Conservation (phyloP, 2,113 vertebrate species). For the Lampris megalopsis region DNA sequence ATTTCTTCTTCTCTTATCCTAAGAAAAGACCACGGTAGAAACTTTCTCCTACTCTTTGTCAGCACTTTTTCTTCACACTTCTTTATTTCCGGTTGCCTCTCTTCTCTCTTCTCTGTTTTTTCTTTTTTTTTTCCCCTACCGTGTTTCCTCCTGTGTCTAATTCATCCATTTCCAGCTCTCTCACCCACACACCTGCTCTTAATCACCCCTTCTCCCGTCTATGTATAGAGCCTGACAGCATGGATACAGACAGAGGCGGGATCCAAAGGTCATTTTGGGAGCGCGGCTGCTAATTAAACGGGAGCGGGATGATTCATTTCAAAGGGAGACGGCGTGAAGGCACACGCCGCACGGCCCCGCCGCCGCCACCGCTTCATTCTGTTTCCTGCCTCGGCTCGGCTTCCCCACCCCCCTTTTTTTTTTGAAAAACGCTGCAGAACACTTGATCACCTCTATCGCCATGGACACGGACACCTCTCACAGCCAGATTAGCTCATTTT, state of each 20-base stretch:
- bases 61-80: constrained; percentile 30
- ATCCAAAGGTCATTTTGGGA: constrained; percentile 74
- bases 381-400: constrained; percentile 3
- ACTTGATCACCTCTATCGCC: constrained; percentile 66
- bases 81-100: constrained; percentile 36
- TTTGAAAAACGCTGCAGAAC: constrained; percentile 59
- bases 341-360: constrained; percentile 35
- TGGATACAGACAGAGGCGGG: constrained; percentile 36
- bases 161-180: constrained; percentile 42
- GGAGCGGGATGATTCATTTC: constrained; percentile 65
- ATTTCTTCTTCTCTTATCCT: too few relatives aligned
- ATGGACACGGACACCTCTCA: constrained; percentile 56
- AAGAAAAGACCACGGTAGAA: too few relatives aligned
- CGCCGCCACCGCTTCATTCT: constrained; percentile 46
- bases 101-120: constrained; percentile 20
- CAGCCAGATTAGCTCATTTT: constrained; percentile 66
- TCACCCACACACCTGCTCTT: constrained; percentile 11
- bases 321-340: constrained; percentile 54
- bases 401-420: constrained; percentile 11
- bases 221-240: constrained; percentile 41
- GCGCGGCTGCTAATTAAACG: constrained; percentile 74
- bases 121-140: constrained; percentile 16
- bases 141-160: constrained; percentile 42
- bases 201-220: constrained; percentile 19
- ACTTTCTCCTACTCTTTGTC: constrained; percentile 22